These are phyloP conservation scores for Drosophila azteca DNA, from an alignment of 1,140 invertebrate species.

Conservation along the genomic window DNA sequence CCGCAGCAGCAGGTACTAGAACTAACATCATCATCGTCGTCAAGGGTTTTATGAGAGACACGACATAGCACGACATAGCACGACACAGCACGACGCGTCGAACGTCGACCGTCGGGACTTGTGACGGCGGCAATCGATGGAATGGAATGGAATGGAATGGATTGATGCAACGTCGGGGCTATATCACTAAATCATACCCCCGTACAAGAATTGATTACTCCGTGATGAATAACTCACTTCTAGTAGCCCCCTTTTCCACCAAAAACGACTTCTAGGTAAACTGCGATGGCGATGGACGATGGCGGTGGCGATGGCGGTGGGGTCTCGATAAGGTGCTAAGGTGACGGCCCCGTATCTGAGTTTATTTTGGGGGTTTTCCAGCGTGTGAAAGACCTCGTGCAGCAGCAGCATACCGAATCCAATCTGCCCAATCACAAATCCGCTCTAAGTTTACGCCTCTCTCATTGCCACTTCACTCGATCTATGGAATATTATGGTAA, in stretches of 20 bases:
- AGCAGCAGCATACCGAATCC: conserved; percentile 14
- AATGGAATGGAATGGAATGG: conserved; percentile 13
- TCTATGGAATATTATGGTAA: too few species aligned
- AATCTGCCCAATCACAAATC: conserved; percentile 23
- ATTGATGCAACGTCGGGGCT: conserved; percentile 23
- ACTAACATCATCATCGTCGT: too few species aligned
- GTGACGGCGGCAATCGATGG: conserved; percentile 37
- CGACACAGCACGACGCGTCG: too few species aligned
- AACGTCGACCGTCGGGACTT: too few species aligned
- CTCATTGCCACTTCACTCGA: too few species aligned
- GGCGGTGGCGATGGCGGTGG: too few species aligned
- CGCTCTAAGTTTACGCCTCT: not conserved
- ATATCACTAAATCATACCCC: conserved; percentile 19
- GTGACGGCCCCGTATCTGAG: conserved; percentile 16
- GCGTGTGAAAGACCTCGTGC: conserved; percentile 40
- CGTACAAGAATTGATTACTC: conserved; percentile 14
- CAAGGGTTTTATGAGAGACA: too few species aligned
- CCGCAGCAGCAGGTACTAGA: too few species aligned
- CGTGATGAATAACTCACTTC: conserved; percentile 35
- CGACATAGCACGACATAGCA: too few species aligned
- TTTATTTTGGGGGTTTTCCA: conserved; percentile 46
- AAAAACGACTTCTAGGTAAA: not conserved
- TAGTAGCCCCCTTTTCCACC: not conserved
- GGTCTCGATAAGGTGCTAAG: conserved; percentile 18
- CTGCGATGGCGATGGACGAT: too few species aligned